Evolutionary conservation across 1,140 invertebrate genomes (phyloP), one percentile per base, ranked within the genome.

Genomic region (Chlorops oryzae): DNA sequence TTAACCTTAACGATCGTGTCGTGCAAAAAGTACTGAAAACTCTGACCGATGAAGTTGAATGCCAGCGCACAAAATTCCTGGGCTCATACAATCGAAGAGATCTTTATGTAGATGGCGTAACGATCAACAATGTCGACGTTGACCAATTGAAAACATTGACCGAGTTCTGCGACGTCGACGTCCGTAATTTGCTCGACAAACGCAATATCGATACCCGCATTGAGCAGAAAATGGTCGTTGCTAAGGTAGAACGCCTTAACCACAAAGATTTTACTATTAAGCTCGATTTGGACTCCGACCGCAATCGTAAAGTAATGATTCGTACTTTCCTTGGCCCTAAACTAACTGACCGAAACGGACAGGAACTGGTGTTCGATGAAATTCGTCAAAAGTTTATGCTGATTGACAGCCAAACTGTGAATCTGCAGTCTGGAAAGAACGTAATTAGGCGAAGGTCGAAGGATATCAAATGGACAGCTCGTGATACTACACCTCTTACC

Each of bases 161-260:
- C n/a, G 57, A 56, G 17, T n/a, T 40, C 3, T 35, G 21, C 24
- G 57, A 55, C 42, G 25, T 35, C 5, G 54, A 58, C 51, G 35
- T 58, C 2, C 52, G 24, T 9, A 55, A 55, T 52, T 21, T 51
- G n/a, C 35, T 50, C 3, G 15, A 35, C 7, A 10, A 25, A 20
- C 15, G 3, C 3, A 45, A 21, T 12, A 28, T 40, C 46, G 24
- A 42, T 47, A 18, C n/a, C 17, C 9, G 28, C 9, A 32, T 15
- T 15, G 3, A 4, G 5, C 73, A 76, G 50, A 59, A 63, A 45
- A 57, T 43, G 20, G 9, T 48, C 18, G 51, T 69, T 25, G 77
- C 79, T 2, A 74, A 77, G 37, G 78, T 82, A 42, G 61, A 68
- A 2, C 79, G 82, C 52, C 71, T 86, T 2, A 80, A 82, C 45